Base-by-base conservation (phyloP, 2,113 vertebrate genomes). In the Trichechus manatus region DNA sequence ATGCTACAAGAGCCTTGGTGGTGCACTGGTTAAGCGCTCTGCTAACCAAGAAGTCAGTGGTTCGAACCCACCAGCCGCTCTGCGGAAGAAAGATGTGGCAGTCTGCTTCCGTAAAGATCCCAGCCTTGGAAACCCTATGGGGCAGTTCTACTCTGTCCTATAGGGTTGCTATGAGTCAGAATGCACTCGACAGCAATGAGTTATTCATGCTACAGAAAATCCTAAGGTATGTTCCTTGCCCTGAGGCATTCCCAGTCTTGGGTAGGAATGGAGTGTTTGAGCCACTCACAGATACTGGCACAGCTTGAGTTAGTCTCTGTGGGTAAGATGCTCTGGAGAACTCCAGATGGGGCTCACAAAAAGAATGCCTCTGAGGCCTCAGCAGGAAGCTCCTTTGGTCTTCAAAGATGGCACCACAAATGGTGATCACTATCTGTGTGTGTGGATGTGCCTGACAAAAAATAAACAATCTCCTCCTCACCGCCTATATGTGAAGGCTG, bases 361-460 rank as follows among this genome's bases (percentile, higher is more conserved):
- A 77, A 59, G 11, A 85, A 44, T 1, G 0, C 29, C 47, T 53
- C 80, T 68, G 63, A 72, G 56, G 33, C 36, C 77, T 70, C 7
- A 19, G 22, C 78, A 91, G 78, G 86, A 96, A 91, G 68, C 31
- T 44, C 39, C 10, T 13, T 31, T 90, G 63, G 68, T 27, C 85
- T n/a, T 36, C 68, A 66, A 84, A 81, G 27, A 82, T 33, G 74
- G 92, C 66, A 75, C 5, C 79, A 61, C 31, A 89, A 59, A 89
- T 23, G 47, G 81, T 22, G 64, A 85, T 94, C 59, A 10, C 82
- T 93, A 68, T 94, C 95, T 63, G 9, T 36, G 17, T 81, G 70
- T 78, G 42, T 6, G 0, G 78, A 95, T 91, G 92, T 97, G 94
- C 86, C 64, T 85, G 39, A 42, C 81, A 83, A 78, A 93, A 92